These are phyloP conservation scores for Butorides virescens DNA, from an alignment of 2,113 vertebrate species.

Conservation along the genomic window DNA sequence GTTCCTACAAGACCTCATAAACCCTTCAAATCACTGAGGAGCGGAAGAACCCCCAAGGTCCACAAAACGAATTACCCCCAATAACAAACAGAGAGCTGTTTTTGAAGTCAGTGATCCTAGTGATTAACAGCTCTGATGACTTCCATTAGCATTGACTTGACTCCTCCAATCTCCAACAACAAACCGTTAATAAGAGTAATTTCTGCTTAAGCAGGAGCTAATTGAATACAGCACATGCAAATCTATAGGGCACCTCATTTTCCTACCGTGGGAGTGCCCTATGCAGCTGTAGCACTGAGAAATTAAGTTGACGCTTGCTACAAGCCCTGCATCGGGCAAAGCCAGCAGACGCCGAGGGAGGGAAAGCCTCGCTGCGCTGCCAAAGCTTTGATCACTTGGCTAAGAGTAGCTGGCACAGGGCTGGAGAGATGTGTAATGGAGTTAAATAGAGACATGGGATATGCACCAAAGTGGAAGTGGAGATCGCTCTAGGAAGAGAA, in stretches of 20 bases:
- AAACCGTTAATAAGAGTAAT: slow-evolving; percentile 41
- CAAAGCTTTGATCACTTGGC: slow-evolving; percentile 19
- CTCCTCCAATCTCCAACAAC: slow-evolving; percentile 6
- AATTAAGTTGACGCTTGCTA: neutral
- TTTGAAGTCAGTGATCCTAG: slow-evolving; percentile 15
- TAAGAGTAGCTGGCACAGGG: neutral
- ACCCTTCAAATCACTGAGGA: neutral
- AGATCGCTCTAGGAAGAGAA: neutral
- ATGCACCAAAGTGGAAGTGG: neutral
- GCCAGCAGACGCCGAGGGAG: neutral
- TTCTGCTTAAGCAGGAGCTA: slow-evolving; percentile 2
- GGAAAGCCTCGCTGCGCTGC: neutral
- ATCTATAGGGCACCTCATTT: neutral
- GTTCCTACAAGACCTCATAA: neutral
- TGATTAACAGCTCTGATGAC: slow-evolving; percentile 6
- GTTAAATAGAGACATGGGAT: slow-evolving; percentile 6
- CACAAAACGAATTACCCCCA: slow-evolving; percentile 10
- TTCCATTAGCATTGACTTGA: neutral
- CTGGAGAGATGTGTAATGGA: neutral
- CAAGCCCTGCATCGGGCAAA: neutral
- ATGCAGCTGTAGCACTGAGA: neutral
- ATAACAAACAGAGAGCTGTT: neutral
- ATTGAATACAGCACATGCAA: neutral
- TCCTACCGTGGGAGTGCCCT: neutral
- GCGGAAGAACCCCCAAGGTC: neutral